A percentile compares a stretch with the other conserved stretches of the same genome.
Conservation (phyloP, 2,113 vertebrate species). For the Heliornis fulica region DNA sequence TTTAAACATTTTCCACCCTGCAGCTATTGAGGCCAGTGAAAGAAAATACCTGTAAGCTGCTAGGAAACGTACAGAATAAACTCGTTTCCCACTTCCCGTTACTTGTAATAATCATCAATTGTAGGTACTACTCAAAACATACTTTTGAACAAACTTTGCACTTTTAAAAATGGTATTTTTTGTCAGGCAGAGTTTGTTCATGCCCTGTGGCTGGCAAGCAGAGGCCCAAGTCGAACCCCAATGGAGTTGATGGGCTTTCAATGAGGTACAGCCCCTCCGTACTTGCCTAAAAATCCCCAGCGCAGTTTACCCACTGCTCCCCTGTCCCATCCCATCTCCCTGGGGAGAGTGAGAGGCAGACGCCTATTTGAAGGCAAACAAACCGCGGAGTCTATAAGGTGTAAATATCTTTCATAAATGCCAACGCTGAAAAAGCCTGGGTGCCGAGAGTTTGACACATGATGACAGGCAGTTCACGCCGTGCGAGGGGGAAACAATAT, state of each 20-base stretch:
- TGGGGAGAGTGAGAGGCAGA: not conserved
- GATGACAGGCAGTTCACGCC: slow-evolving; percentile 17
- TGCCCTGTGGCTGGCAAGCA: not conserved
- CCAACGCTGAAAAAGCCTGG: not conserved
- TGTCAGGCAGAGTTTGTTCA: not conserved
- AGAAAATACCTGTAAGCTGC: not conserved
- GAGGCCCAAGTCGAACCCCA: not conserved
- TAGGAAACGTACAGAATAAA: not conserved
- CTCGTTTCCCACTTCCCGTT: not conserved
- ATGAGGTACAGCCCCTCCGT: not conserved
- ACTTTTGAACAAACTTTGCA: not conserved
- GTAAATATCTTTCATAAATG: slow-evolving; percentile 29
- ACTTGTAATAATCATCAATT: not conserved
- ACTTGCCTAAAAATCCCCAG: not conserved
- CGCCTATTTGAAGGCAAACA: slow-evolving; percentile 34
- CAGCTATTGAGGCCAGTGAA: not conserved
- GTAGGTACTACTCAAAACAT: not conserved
- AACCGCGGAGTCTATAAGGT: not conserved
- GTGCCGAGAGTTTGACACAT: not conserved
- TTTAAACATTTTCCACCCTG: not conserved
- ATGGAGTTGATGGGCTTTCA: not conserved
- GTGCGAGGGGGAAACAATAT: not conserved
- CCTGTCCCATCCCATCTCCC: not conserved
- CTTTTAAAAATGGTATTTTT: not conserved
- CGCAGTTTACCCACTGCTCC: not conserved